Base-by-base conservation (phyloP, 2,888 invertebrate genomes). In the Calameuta filiformis region DNA sequence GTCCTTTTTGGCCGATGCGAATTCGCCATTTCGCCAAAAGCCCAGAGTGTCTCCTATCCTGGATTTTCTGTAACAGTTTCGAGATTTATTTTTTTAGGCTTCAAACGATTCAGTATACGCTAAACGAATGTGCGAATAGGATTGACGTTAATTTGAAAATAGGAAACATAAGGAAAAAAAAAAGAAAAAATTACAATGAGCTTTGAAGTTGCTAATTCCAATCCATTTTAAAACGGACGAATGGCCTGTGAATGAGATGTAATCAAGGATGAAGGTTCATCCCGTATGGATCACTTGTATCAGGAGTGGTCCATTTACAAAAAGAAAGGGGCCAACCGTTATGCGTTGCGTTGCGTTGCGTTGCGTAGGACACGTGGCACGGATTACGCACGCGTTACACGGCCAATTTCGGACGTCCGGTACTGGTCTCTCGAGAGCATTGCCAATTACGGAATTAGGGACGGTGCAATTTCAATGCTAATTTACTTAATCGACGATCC, bases 341-440 rank as follows among this genome's bases (percentile, higher is more conserved):
- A 74, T 76, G 73, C 76, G 74, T 68, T 74, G 73, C 69, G 74
- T 69, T 69, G 79, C 77, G 81, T 78, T 79, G 80, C 81, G 81
- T 82, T 79, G 83, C 83, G 81, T 82, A 82, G 83, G 87, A 86
- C 90, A 90, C 91, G 91, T 91, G 91, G 85, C 91, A 82, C 85
- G 88, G 89, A 90, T 91, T 90, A 90, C 86, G 84, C 84, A 80
- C 86, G 84, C 84, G 86, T 90, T 89, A 88, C 88, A 87, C 86
- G 88, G 87, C 87, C 88, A 90, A 90, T 91, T 91, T 90, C 87
- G 77, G 69, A 75, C 69, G 71, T 75, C 77, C 77, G 75, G 34
- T 75, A 23, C 40, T 86, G 83, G 85, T 71, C 71, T 71, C 71
- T 71, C 71, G 71, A 71, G 71, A 31, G 71, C 71, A 34, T 31